Evolutionary conservation across 2,888 invertebrate genomes (phyloP).

Genomic region (Celastrina argiolus): DNA sequence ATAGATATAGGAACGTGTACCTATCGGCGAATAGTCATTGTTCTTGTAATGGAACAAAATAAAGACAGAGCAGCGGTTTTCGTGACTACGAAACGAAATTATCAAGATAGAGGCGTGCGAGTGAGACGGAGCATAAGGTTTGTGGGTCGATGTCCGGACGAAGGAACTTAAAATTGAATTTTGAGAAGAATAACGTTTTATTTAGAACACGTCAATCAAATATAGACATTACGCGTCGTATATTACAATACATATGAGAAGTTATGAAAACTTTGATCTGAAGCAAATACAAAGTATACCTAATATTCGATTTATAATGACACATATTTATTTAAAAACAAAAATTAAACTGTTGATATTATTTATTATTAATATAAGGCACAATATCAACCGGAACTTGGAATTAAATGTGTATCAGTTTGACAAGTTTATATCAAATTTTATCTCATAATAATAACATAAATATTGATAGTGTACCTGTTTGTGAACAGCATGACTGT

Average conservation of each 20-base stretch:
- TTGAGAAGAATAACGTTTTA: conserved; percentile 63
- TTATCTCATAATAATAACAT: conserved; percentile 1
- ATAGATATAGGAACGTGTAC: conserved; percentile 58
- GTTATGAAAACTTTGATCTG: neutral
- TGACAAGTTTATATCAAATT: neutral
- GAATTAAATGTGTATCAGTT: neutral
- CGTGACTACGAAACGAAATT: conserved; percentile 70
- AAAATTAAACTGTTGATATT: too few relatives aligned
- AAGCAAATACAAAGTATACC: neutral
- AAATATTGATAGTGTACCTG: neutral
- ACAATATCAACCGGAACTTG: neutral
- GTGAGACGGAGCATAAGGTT: conserved; percentile 60
- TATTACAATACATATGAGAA: conserved; percentile 11
- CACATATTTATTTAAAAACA: too few relatives aligned
- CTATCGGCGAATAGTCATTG: conserved; percentile 71
- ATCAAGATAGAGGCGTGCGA: conserved; percentile 48
- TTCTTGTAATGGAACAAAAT: conserved; percentile 77
- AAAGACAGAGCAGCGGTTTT: conserved; percentile 76
- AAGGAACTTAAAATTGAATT: conserved; percentile 72
- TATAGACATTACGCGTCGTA: conserved; percentile 18
- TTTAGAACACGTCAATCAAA: conserved; percentile 38
- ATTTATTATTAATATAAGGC: neutral
- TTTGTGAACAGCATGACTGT: neutral
- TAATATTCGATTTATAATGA: too few relatives aligned
- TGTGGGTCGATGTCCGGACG: conserved; percentile 74